A percentile compares a stretch with the other conserved stretches of the same genome.
Conservation (phyloP, 2,113 vertebrate genomes). For the Theristicus caerulescens region DNA sequence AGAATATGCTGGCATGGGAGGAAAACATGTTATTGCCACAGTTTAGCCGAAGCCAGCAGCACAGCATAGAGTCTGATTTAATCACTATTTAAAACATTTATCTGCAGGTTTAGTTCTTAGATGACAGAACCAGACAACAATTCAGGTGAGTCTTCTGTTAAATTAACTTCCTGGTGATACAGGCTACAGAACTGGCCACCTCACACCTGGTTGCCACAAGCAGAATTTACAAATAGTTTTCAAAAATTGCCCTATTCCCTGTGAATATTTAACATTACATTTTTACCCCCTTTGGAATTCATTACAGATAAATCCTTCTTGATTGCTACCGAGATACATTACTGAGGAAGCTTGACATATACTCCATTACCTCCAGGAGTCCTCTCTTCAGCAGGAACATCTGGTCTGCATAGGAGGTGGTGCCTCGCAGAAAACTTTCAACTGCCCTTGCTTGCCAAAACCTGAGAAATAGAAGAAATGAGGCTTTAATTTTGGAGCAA, state of each 20-base stretch:
- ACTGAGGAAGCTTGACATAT: background rate
- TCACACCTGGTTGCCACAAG: background rate
- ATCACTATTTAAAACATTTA: background rate
- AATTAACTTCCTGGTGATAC: background rate
- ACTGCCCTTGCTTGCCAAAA: constrained; percentile 99
- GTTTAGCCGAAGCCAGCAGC: background rate
- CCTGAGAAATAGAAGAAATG: constrained; percentile 66
- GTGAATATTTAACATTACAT: background rate
- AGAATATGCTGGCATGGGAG: constrained; percentile 86
- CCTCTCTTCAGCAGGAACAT: constrained; percentile 98
- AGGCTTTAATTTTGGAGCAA: background rate
- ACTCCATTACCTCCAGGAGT: constrained; percentile 86
- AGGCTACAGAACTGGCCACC: background rate
- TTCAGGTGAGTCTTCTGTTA: background rate
- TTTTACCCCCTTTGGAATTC: background rate
- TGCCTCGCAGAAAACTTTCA: constrained; percentile 96
- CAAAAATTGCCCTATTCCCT: background rate
- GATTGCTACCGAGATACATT: background rate
- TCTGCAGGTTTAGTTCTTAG: background rate
- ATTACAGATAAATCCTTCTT: background rate
- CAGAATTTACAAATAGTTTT: background rate
- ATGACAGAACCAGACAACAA: background rate
- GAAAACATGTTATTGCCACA: background rate
- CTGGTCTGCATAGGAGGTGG: constrained; percentile 98
- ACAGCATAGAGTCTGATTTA: background rate